A percentile compares a stretch with the other conserved stretches of the same genome.
phyloP scores from a whole-genome alignment of 2,113 vertebrate genomes.

The Toxostoma redivivum region DNA sequence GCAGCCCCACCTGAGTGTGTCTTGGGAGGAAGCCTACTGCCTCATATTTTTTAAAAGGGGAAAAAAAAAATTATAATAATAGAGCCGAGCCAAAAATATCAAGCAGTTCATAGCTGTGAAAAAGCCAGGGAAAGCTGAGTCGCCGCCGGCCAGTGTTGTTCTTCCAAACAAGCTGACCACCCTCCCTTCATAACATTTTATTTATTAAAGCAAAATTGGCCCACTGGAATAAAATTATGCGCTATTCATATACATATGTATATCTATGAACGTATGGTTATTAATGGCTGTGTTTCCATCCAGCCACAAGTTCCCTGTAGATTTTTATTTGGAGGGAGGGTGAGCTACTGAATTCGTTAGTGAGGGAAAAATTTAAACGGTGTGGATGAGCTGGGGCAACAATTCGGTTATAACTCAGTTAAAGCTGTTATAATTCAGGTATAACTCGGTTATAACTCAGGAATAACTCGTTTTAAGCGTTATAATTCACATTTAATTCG shows the following conservation, averaged over 20 bases:
- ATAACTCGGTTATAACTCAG: not conserved
- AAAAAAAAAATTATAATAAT: slow-evolving; percentile 63
- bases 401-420: not conserved
- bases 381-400: not conserved
- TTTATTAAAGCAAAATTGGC: slow-evolving; percentile 48
- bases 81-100: slow-evolving; percentile 80
- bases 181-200: slow-evolving; percentile 63
- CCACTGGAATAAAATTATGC: not conserved
- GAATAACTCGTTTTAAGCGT: not conserved
- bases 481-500: not conserved
- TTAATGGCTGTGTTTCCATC: not conserved
- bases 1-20: slow-evolving; percentile 72
- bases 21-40: slow-evolving; percentile 75
- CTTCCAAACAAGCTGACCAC: slow-evolving; percentile 72
- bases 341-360: not conserved
- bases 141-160: slow-evolving; percentile 71
- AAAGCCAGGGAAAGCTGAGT: slow-evolving; percentile 77
- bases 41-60: slow-evolving; percentile 72
- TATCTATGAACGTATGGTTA: not conserved
- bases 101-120: slow-evolving; percentile 73
- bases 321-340: not conserved
- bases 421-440: accelerated
- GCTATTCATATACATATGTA: not conserved
- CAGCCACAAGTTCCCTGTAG: not conserved
- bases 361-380: not conserved